A percentile compares a stretch with the other conserved stretches of the same genome.
phyloP scores from a whole-genome alignment of 1,140 invertebrate genomes.

The Gonatopus flavifemur region DNA sequence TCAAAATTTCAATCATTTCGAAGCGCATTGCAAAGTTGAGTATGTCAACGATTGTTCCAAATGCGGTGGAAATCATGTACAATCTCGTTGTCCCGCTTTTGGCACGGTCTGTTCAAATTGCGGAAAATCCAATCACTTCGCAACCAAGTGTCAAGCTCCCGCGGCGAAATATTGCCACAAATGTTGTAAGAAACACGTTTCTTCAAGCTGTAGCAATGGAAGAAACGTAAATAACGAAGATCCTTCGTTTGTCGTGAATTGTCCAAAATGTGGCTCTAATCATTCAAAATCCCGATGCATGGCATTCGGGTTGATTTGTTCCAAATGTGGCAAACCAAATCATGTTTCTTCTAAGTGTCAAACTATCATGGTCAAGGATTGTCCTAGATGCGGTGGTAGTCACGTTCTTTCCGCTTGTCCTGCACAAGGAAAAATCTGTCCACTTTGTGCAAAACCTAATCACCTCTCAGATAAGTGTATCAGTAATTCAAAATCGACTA shows the following conservation, averaged over 20 bases:
- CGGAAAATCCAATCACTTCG: slow-evolving; percentile 18
- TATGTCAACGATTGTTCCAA: slow-evolving; percentile 11
- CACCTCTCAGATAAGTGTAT: slow-evolving; percentile 8
- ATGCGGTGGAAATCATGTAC: slow-evolving; percentile 16
- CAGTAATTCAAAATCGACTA: background rate
- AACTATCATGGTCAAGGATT: background rate
- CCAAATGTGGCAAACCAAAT: slow-evolving; percentile 16
- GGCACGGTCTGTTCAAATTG: slow-evolving; percentile 15
- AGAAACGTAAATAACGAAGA: too few relatives aligned
- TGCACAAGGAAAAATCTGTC: slow-evolving; percentile 3
- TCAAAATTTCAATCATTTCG: slow-evolving; percentile 16
- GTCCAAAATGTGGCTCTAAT: slow-evolving; percentile 13
- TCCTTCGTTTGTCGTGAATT: too few relatives aligned
- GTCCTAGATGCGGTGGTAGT: slow-evolving; percentile 4
- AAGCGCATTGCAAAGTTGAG: slow-evolving; percentile 5
- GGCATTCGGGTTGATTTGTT: slow-evolving; percentile 13
- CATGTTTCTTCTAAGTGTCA: slow-evolving; percentile 20
- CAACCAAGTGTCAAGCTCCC: slow-evolving; percentile 12
- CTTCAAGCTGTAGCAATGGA: too few relatives aligned
- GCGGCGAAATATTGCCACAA: slow-evolving; percentile 1
- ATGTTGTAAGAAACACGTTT: slow-evolving; percentile 5
- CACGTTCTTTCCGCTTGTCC: slow-evolving; percentile 8
- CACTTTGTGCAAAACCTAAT: slow-evolving; percentile 11
- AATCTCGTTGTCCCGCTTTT: slow-evolving; percentile 15
- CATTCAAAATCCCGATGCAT: slow-evolving; percentile 13